These are phyloP conservation scores for Mesoligia furuncula DNA, from an alignment of 2,888 invertebrate genomes.

Conservation along the genomic window DNA sequence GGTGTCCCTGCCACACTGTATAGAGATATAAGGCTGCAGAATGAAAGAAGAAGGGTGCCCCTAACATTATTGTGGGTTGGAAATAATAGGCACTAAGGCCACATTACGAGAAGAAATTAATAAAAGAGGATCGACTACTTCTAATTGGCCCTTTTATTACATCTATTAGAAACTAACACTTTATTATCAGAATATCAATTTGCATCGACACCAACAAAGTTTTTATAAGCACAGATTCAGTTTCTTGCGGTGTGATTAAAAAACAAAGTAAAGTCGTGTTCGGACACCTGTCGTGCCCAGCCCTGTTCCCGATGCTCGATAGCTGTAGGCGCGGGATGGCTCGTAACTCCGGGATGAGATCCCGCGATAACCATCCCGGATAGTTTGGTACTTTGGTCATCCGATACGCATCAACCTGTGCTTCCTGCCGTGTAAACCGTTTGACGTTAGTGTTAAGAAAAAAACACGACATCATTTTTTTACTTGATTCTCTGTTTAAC, in stretches of 20 bases:
- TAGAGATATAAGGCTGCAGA: not conserved
- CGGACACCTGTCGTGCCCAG: constrained; percentile 58
- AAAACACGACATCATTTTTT: constrained; percentile 28
- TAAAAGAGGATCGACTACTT: constrained; percentile 28
- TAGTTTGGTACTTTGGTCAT: constrained; percentile 74
- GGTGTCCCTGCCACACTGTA: too few relatives aligned
- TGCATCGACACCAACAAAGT: constrained; percentile 48
- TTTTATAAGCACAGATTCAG: constrained; percentile 42
- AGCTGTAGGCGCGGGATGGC: constrained; percentile 71
- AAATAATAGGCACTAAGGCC: not conserved
- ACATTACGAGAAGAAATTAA: constrained; percentile 8
- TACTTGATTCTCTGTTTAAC: constrained; percentile 39
- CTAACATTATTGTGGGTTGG: not conserved
- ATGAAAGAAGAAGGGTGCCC: not conserved
- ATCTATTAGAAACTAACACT: constrained; percentile 46
- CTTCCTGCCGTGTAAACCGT: constrained; percentile 72
- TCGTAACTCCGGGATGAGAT: constrained; percentile 56
- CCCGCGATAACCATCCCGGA: constrained; percentile 76
- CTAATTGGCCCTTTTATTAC: constrained; percentile 45
- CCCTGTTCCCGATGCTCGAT: constrained; percentile 70
- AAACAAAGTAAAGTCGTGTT: constrained; percentile 41
- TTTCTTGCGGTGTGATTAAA: constrained; percentile 48
- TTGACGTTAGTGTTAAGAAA: constrained; percentile 59
- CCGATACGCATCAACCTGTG: constrained; percentile 78
- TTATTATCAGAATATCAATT: constrained; percentile 52